Conservation (phyloP, 2,888 invertebrate genomes). For the Apamea epomidion region DNA sequence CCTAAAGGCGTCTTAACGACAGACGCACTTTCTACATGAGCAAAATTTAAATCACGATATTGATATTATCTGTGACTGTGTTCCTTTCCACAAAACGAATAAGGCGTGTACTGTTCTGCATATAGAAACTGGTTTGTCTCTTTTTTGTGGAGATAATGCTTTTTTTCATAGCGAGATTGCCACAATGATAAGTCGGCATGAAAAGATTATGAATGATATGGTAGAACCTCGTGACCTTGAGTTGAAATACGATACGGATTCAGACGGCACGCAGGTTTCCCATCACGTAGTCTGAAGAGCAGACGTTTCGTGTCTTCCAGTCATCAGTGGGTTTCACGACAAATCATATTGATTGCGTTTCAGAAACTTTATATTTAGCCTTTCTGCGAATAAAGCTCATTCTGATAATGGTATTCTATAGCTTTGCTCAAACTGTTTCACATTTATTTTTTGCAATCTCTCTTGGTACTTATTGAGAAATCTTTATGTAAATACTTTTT, state of each 20-base stretch:
- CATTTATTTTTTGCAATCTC: slow-evolving; percentile 25
- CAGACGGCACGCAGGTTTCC: slow-evolving; percentile 58
- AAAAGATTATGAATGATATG: slow-evolving; percentile 51
- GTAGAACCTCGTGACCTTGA: slow-evolving; percentile 67
- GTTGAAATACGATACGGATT: slow-evolving; percentile 64
- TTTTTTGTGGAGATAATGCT: slow-evolving; percentile 23
- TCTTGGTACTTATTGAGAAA: slow-evolving; percentile 36
- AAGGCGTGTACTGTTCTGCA: slow-evolving; percentile 47
- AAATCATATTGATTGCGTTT: slow-evolving; percentile 68
- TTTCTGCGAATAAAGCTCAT: slow-evolving; percentile 49
- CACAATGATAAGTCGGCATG: slow-evolving; percentile 28
- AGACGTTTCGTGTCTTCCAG: slow-evolving; percentile 74
- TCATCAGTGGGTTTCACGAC: slow-evolving; percentile 72
- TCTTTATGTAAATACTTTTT: slow-evolving; percentile 35
- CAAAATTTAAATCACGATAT: slow-evolving; percentile 68
- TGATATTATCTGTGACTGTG: slow-evolving; percentile 62
- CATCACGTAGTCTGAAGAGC: slow-evolving; percentile 69
- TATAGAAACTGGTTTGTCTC: slow-evolving; percentile 37
- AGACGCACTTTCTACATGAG: slow-evolving; percentile 73
- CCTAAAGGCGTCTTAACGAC: slow-evolving; percentile 67
- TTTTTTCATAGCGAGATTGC: slow-evolving; percentile 34
- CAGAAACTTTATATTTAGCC: slow-evolving; percentile 53
- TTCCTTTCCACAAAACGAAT: slow-evolving; percentile 51
- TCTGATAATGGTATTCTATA: slow-evolving; percentile 44
- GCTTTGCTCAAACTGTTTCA: slow-evolving; percentile 26